Evolutionary conservation across 2,797 vertebrate species (phyloP), one percentile per base, ranked within the genome.

Genomic region (Chaetodon trifasciatus): DNA sequence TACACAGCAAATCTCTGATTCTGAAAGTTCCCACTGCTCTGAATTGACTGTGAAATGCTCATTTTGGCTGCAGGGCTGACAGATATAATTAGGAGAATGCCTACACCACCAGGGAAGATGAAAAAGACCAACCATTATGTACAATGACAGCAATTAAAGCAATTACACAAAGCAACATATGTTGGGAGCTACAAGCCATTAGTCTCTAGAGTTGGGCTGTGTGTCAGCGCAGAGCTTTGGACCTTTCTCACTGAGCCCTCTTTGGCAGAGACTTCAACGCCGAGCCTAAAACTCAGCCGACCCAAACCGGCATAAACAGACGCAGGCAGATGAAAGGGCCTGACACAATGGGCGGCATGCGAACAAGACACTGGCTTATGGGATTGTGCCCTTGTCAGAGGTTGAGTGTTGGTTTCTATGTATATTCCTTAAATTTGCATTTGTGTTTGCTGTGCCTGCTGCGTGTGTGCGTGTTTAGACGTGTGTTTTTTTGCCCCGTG

Each of bases 101-200:
- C 80, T 83, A 55, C 84, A 89, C 90, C 91, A 90, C 90, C 91
- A 81, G 89, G 81, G 90, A 91, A 87, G 90, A 92, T 88, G 91
- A 94, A 93, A 93, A 92, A 93, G 89, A 83, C 89, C 88, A 83
- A 87, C 87, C 82, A 92, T 92, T 91, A 92, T 75, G 74, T 88
- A 93, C 88, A 91, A 91, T 92, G 93, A 93, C 92, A 89, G 91
- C 92, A 92, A 93, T 93, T 94, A 94, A 90, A 93, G 91, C 91
- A 92, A 94, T 93, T 93, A 93, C 91, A 91, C 90, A 91, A 92
- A 90, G 90, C 90, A 91, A 93, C 93, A 93, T 91, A 93, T 93
- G 93, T 92, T 81, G 88, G 77, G 73, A 83, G 89, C 85, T 92
- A 88, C 88, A 83, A 92, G 88, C 87, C 87, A 91, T 94, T 92